These are phyloP conservation scores for Lepidonotus clava DNA, from an alignment of 2,888 invertebrate genomes.

Conservation along the genomic window DNA sequence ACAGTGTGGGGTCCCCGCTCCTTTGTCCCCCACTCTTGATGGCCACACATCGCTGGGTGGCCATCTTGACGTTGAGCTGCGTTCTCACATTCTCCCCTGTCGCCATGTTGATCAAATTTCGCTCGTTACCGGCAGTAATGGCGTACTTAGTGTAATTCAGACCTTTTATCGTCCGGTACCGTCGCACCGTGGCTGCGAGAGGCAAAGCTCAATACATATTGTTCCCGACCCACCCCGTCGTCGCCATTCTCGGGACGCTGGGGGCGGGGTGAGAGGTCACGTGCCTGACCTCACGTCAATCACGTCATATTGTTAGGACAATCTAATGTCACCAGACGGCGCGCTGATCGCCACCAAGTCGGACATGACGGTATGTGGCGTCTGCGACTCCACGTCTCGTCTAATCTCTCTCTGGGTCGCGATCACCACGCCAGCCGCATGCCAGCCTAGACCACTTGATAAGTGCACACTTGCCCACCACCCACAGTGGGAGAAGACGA, in stretches of 20 bases:
- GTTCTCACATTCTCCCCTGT: conserved; percentile 12
- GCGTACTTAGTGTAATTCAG: conserved; percentile 53
- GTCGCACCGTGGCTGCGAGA: not conserved
- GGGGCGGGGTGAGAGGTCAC: conserved; percentile 25
- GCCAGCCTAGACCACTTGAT: not conserved
- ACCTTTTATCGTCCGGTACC: conserved; percentile 17
- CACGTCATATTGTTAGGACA: conserved; percentile 47
- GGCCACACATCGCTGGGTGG: conserved; percentile 24
- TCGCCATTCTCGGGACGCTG: not conserved
- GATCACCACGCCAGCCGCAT: not conserved
- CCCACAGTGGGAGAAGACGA: not conserved
- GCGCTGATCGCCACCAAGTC: conserved; percentile 11
- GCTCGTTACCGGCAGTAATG: conserved; percentile 44
- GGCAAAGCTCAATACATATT: conserved; percentile 47
- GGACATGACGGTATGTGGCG: conserved; percentile 23
- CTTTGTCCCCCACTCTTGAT: not conserved
- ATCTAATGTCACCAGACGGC: conserved; percentile 24
- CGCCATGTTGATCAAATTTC: conserved; percentile 53
- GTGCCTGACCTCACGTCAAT: conserved; percentile 48
- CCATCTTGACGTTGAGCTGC: conserved; percentile 31
- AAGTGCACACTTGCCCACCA: too few species aligned
- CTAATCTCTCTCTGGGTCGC: not conserved
- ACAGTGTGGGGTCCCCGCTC: not conserved
- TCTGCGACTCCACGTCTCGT: not conserved
- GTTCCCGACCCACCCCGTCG: not conserved